These are phyloP conservation scores for Oryzias curvinotus DNA, from an alignment of 2,113 vertebrate species.

Conservation along the genomic window DNA sequence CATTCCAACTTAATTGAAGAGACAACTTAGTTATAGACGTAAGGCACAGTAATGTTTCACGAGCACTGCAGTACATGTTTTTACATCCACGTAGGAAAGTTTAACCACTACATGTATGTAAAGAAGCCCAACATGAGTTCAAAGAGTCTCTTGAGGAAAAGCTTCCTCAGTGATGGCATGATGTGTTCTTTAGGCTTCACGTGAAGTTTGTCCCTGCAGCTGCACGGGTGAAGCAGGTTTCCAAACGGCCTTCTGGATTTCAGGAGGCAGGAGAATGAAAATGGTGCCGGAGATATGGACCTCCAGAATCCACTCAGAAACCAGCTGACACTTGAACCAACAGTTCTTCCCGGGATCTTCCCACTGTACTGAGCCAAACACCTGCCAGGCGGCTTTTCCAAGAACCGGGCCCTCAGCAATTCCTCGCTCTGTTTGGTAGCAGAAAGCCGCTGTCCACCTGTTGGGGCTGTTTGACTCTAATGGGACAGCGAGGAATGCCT, in stretches of 20 bases:
- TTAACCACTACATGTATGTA: neutral
- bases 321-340: conserved; percentile 11
- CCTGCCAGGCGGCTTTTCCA: conserved; percentile 47
- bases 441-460: conserved; percentile 35
- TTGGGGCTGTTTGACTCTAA: conserved; percentile 42
- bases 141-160: too few relatives aligned
- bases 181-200: too few relatives aligned
- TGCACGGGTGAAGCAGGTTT: too few relatives aligned
- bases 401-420: conserved; percentile 47
- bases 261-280: neutral
- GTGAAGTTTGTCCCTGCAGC: too few relatives aligned
- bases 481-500: conserved; percentile 8
- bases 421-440: conserved; percentile 63
- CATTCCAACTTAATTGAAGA: conserved; percentile 9
- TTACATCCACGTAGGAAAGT: neutral
- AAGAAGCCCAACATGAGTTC: neutral
- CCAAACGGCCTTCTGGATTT: too few relatives aligned
- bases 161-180: too few relatives aligned
- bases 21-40: conserved; percentile 3
- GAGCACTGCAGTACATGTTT: neutral
- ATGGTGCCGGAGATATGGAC: neutral
- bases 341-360: conserved; percentile 21
- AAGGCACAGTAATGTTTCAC: conserved; percentile 3
- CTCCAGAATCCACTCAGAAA: conserved; percentile 15
- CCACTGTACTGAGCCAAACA: conserved; percentile 11